phyloP scores from a whole-genome alignment of 2,113 vertebrate species.

The Dipodomys ordii region DNA sequence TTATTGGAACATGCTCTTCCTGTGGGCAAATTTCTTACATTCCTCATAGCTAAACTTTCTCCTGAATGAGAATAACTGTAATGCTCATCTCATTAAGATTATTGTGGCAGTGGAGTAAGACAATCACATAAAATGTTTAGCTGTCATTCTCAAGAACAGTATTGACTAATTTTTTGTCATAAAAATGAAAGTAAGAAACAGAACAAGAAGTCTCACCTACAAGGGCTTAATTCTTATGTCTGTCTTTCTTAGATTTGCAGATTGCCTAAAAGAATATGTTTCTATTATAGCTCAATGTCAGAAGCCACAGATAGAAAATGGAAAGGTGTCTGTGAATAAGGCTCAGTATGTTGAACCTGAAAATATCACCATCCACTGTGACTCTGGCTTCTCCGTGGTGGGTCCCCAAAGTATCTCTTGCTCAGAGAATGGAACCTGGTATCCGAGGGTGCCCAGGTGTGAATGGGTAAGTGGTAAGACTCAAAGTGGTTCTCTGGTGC shows the following conservation, averaged over 20 bases:
- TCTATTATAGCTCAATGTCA: constrained; percentile 62
- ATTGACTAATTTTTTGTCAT: background rate
- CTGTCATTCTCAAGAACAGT: background rate
- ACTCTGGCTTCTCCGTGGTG: constrained; percentile 58
- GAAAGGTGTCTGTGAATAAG: constrained; percentile 17
- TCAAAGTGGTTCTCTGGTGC: background rate
- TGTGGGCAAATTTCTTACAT: background rate
- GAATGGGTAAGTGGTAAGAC: constrained; percentile 69
- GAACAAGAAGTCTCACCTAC: background rate
- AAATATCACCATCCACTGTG: constrained; percentile 58
- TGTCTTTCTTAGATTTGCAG: background rate
- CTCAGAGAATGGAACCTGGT: constrained; percentile 73
- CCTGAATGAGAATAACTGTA: background rate
- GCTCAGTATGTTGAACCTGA: constrained; percentile 13
- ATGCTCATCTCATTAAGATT: background rate
- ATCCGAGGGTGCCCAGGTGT: constrained; percentile 66
- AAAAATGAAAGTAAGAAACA: background rate
- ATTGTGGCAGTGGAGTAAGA: background rate
- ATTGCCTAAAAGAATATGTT: constrained; percentile 33
- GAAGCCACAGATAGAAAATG: constrained; percentile 66
- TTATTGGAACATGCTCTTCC: too few relatives aligned
- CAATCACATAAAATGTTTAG: background rate
- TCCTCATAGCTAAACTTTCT: background rate
- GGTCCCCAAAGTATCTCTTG: constrained; percentile 4
- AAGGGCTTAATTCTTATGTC: background rate